A percentile compares a stretch with the other conserved stretches of the same genome.
phyloP scores from a whole-genome alignment of 2,888 invertebrate genomes.

The Diarsia dahlii region DNA sequence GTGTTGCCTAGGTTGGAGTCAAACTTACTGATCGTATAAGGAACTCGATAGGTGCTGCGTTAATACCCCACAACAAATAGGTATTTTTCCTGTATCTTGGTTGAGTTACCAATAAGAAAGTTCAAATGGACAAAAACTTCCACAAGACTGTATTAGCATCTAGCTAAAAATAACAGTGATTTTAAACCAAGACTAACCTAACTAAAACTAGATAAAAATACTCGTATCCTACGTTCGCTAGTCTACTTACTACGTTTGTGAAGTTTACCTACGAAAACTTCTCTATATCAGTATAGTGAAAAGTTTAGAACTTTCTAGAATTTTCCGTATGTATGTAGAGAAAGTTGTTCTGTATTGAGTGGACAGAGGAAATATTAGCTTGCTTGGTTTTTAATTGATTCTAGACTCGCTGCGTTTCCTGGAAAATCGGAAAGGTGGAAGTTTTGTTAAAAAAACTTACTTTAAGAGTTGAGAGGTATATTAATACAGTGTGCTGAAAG shows the following conservation, averaged over 20 bases:
- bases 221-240: slow-evolving; percentile 31
- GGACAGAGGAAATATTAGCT: slow-evolving; percentile 14
- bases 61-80: background rate
- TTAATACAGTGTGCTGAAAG: background rate
- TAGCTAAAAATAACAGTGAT: background rate
- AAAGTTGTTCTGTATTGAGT: slow-evolving; percentile 26
- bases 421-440: background rate
- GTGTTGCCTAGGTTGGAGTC: too few relatives aligned
- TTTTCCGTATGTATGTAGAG: slow-evolving; percentile 25
- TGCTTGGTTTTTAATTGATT: slow-evolving; percentile 37
- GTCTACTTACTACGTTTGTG: slow-evolving; percentile 57
- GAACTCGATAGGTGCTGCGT: too few relatives aligned
- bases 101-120: background rate
- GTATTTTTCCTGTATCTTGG: background rate
- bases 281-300: slow-evolving; percentile 34
- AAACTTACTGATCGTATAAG: too few relatives aligned
- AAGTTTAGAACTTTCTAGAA: slow-evolving; percentile 49
- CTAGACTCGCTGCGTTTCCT: slow-evolving; percentile 1
- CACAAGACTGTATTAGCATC: background rate
- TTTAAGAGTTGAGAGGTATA: background rate
- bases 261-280: slow-evolving; percentile 54
- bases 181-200: background rate
- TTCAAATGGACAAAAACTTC: background rate
- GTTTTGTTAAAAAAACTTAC: background rate
- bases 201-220: slow-evolving; percentile 43